These are phyloP conservation scores for Cephus cinctus DNA, from an alignment of 1,140 invertebrate genomes.

Conservation along the genomic window DNA sequence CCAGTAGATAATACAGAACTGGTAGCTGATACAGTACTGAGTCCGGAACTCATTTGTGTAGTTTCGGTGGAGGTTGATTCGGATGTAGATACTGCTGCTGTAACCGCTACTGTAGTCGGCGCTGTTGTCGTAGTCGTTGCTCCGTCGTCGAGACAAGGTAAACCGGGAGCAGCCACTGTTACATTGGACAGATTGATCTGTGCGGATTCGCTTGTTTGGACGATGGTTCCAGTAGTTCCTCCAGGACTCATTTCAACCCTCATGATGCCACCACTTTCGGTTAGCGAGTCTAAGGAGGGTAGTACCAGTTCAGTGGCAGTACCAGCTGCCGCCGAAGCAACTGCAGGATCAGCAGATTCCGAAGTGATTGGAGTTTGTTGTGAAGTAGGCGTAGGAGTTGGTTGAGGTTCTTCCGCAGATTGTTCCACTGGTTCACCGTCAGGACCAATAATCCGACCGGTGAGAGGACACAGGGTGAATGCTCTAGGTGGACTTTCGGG, in stretches of 20 bases:
- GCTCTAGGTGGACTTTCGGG: slow-evolving; percentile 67
- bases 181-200: slow-evolving; percentile 41
- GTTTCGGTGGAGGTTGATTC: background rate
- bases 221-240: slow-evolving; percentile 64
- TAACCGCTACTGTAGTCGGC: slow-evolving; percentile 15
- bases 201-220: slow-evolving; percentile 51
- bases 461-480: slow-evolving; percentile 67
- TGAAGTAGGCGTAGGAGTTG: slow-evolving; percentile 10
- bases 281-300: slow-evolving; percentile 44
- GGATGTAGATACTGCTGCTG: background rate
- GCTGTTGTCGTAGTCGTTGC: slow-evolving; percentile 18
- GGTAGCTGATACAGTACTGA: background rate
- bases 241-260: slow-evolving; percentile 69
- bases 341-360: slow-evolving; percentile 12
- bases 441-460: slow-evolving; percentile 68
- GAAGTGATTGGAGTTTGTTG: slow-evolving; percentile 16
- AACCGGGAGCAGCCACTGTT: slow-evolving; percentile 50
- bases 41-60: slow-evolving; percentile 3
- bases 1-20: slow-evolving; percentile 1
- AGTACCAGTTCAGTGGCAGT: slow-evolving; percentile 37
- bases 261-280: slow-evolving; percentile 66
- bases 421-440: slow-evolving; percentile 65
- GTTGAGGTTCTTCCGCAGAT: slow-evolving; percentile 29
- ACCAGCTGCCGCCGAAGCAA: slow-evolving; percentile 10
- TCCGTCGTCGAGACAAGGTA: slow-evolving; percentile 50